phyloP scores from a whole-genome alignment of 2,888 invertebrate species.

The Galeopsomyia nigrocyanea region DNA sequence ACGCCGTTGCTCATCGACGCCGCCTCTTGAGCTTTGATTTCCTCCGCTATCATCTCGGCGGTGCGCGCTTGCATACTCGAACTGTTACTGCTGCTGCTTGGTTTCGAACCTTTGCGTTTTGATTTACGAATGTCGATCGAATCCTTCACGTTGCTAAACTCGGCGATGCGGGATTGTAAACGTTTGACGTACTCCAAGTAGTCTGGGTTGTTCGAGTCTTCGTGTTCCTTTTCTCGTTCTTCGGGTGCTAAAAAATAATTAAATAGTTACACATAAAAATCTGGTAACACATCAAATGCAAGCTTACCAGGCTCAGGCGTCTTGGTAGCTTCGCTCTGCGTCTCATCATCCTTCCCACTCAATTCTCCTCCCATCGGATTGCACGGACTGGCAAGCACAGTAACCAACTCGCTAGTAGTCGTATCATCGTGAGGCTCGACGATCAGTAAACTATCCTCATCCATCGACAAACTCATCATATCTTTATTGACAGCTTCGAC shows the following conservation, averaged over 20 bases:
- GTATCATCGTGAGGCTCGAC: conserved; percentile 76
- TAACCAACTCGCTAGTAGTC: conserved; percentile 70
- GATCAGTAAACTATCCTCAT: conserved; percentile 74
- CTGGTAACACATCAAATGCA: not conserved
- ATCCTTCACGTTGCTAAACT: conserved; percentile 79
- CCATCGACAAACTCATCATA: conserved; percentile 63
- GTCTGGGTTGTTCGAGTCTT: conserved; percentile 65
- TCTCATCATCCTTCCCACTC: conserved; percentile 28
- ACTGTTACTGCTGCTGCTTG: not conserved
- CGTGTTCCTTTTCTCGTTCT: conserved; percentile 34
- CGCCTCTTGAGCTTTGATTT: conserved; percentile 54
- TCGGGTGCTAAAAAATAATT: conserved; percentile 17
- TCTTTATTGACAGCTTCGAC: conserved; percentile 66
- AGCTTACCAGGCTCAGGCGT: conserved; percentile 33
- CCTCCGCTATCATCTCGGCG: conserved; percentile 71
- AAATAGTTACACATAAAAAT: not conserved
- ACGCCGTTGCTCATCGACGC: conserved; percentile 53
- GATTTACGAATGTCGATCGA: conserved; percentile 77
- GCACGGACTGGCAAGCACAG: conserved; percentile 72
- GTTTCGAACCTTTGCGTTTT: conserved; percentile 70
- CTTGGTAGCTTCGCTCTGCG: conserved; percentile 27
- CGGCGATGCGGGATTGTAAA: conserved; percentile 77
- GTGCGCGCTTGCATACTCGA: conserved; percentile 55
- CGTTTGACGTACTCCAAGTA: conserved; percentile 76
- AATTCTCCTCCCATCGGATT: conserved; percentile 57